Evolutionary conservation across 1,140 invertebrate species (phyloP), one percentile per base, ranked within the genome.

Genomic region (Halictus rubicundus): DNA sequence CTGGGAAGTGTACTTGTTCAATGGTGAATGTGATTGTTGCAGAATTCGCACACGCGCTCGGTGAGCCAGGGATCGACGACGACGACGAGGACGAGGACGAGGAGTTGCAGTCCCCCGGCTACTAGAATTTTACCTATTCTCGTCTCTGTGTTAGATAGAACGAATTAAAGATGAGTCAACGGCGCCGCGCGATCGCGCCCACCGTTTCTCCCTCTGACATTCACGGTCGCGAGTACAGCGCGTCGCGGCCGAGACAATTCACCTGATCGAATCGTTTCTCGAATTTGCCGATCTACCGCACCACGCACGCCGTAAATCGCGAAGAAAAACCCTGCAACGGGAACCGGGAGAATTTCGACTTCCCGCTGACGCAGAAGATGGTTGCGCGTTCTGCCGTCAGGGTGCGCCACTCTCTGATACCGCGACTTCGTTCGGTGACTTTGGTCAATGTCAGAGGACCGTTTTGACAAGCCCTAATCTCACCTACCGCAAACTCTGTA

Each of bases 11-110:
- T 46, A 7, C 8, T 46, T 3, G 49, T 16, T 6, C 46, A 2
- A 49, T 1, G 16, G 8, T 32, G 27, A 23, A 37, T 68, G 14
- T 66, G 25, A 2, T 66, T 54, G 46, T 94, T 94, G 10, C 91
- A 97, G 97, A 97, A 94, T 98, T 97, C 91, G 97, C 96, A 1
- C 95, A 96, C 87, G 97, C 96, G 6, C 93, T 98, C 21, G 96
- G 96, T 0, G 96, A 97, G 89, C 96, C 97, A 23, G 96, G 94
- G 49, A 94, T 93, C 54, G 94, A 96, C 81, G 96, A 97, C 81
- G 96, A 96, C 66, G 96, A 96, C 80, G 96, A 97, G 39, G 95
- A 96, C 6, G 96, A 97, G 32, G 96, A 97, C 25, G 95, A 96
- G 73, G 92, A 93, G 14, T 84, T 88, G 63, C 88, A 90, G 82